Base-by-base conservation (phyloP, 2,888 invertebrate genomes). In the Aspidapion aeneum region DNA sequence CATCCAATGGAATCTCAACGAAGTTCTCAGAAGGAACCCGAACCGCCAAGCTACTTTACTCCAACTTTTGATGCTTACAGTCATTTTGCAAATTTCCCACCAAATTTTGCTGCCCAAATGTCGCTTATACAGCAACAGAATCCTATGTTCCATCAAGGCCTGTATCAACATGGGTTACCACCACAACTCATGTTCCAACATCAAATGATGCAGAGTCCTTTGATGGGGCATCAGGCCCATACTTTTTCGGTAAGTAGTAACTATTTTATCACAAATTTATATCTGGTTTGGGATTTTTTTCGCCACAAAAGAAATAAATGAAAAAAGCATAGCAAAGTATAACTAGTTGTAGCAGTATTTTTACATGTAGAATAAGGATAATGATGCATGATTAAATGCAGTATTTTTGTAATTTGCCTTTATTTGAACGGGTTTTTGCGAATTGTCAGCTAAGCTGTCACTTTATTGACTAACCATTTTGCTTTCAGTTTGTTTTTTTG, bases 131-230 rank as follows among this genome's bases (percentile, higher is more conserved):
- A 78, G 1, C 79, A 80, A 66, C 80, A 80, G 61, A 75, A 74
- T 64, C 77, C 78, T 0, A 79, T 79, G 65, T 66, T 80, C 58
- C 78, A 78, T 3, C 79, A 79, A 67, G 73, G 72, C 20, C 59
- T 79, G 18, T 79, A 80, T 65, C 79, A 78, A 62, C 78, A 78
- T 64, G 75, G 73, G 3, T 68, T 76, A 56, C 75, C 77, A 1
- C 72, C 77, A 1, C 79, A 80, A 66, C 64, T 80, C 50, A 79
- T 81, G 79, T 80, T 80, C 68, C 80, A 80, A 67, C 80, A 79
- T 63, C 73, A 75, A 18, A 64, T 79, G 59, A 79, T 79, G 77
- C 80, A 79, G 63, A 77, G 74, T 58, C 79, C 78, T 5, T 68
- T 79, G 22, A 64, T 79, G 58, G 70, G 74, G 2, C 74, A 75